Base-by-base conservation (phyloP, 2,113 vertebrate genomes). In the Cacatua alba region DNA sequence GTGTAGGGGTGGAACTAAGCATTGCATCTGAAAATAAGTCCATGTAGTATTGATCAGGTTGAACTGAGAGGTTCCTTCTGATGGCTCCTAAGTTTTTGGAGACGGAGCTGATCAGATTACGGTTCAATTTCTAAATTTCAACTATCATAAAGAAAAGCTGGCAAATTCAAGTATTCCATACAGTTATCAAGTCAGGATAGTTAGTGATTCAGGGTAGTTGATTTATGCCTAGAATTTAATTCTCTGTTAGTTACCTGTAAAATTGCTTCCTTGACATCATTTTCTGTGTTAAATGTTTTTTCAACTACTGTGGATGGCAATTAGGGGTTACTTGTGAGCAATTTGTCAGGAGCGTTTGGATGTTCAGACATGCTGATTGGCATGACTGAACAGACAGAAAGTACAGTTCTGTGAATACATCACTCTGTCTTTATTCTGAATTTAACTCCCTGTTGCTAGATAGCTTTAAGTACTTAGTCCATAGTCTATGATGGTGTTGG, bases 401-500 rank as follows among this genome's bases (percentile, higher is more conserved):
- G 8, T 25, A 5, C 2, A 55, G 51, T 7, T 41, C 68, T 83
- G 17, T 35, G 71, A 35, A 26, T 17, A 15, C 10, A 51, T 55
- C 7, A 0, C 20, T n/a, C 23, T 60, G 3, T 10, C 26, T 76
- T 48, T 79, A 39, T 37, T 60, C 55, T 28, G 70, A 53, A 37
- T 59, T 85, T 71, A 63, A 37, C 49, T 80, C 26, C 21, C 17
- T 64, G 23, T 44, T 63, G 31, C 55, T 68, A 16, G 6, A 3
- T 11, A 75, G 31, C 31, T 92, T 29, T 6, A 82, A 44, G 37
- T n/a, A 26, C 9, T 63, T 41, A 33, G 21, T 64, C 28, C 5
- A 0, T 29, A 26, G 19, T 15, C 31, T 55, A 0, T 13, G 43
- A 14, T n/a, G 35, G 43, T 20, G 19, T 23, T 16, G 53, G 11